These are phyloP conservation scores for Rhopalosiphum maidis DNA, from an alignment of 1,140 invertebrate species.

Conservation along the genomic window DNA sequence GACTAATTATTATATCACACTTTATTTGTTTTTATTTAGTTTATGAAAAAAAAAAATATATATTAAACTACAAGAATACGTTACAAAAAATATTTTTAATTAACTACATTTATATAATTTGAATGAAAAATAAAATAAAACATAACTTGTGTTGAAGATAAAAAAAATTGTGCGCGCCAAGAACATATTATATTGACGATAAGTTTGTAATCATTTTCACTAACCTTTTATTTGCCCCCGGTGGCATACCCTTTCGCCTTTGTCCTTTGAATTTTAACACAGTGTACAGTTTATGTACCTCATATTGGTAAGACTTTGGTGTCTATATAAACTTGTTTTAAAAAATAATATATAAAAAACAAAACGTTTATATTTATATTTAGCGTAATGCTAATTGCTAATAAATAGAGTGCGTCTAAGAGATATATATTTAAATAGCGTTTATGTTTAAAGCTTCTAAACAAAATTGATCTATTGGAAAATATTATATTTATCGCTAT, in stretches of 20 bases:
- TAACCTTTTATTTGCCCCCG: slow-evolving; percentile 36
- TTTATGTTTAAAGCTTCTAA: slow-evolving; percentile 27
- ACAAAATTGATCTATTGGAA: not conserved
- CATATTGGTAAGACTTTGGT: slow-evolving; percentile 24
- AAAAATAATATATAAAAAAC: slow-evolving; percentile 31
- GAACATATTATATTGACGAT: not conserved
- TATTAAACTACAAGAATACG: slow-evolving; percentile 38
- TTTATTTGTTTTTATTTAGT: slow-evolving; percentile 33
- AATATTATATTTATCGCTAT: not conserved
- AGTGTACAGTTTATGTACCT: not conserved
- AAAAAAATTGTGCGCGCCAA: slow-evolving; percentile 14
- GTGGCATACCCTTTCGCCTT: slow-evolving; percentile 42
- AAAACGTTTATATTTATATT: not conserved
- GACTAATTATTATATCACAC: slow-evolving; percentile 52
- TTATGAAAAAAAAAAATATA: slow-evolving; percentile 31
- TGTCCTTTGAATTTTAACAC: not conserved
- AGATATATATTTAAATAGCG: not conserved
- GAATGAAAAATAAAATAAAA: slow-evolving; percentile 14
- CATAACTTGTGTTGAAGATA: slow-evolving; percentile 25
- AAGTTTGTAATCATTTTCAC: slow-evolving; percentile 48
- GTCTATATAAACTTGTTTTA: slow-evolving; percentile 16
- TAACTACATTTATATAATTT: not conserved
- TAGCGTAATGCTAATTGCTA: not conserved
- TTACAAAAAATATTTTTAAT: slow-evolving; percentile 40
- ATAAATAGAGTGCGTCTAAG: not conserved